Base-by-base conservation (phyloP, 2,797 vertebrate species). In the Pseudochromis fuscus region DNA sequence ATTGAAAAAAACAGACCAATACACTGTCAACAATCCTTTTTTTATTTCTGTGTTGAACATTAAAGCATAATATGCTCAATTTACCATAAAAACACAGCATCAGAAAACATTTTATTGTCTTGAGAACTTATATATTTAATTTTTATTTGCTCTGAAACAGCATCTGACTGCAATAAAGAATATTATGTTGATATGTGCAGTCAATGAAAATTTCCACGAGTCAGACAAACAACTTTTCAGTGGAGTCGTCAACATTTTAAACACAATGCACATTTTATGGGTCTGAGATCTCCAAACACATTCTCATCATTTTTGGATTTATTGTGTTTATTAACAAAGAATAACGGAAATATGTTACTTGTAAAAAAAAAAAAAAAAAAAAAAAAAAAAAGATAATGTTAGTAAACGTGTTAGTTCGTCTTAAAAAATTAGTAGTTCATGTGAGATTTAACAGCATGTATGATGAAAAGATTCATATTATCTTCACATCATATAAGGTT, bases 121-220 rank as follows among this genome's bases (percentile, higher is more conserved):
- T 12, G 12, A 23, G 6, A 35, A 45, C 1, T 38, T 24, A 30
- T 30, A 30, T 5, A 8, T 72, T 68, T 5, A 52, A 56, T 60
- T 42, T 61, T 13, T 37, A 38, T 62, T 58, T 77, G 4, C 2
- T 49, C 1, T 30, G 9, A 44, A 75, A 24, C 24, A 30, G 8
- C 21, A 53, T 53, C 10, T 30, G 30, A 7, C 31, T 52, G 30
- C 18, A 24, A 0, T 42, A 1, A 42, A 9, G 48, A 15, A 60
- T 7, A 45, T 35, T 27, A 60, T 28, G 48, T 23, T 63, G 19
- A 33, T 16, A 49, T 30, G 21, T 52, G 6, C 12, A 33, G 18
- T 11, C 8, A 70, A 46, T 56, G 40, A 59, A 74, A 70, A 35
- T 11, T 52, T 37, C 7, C 46, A 48, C 38, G 1, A 72, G 15